phyloP scores from a whole-genome alignment of 2,113 vertebrate species.

The Channa maculata region DNA sequence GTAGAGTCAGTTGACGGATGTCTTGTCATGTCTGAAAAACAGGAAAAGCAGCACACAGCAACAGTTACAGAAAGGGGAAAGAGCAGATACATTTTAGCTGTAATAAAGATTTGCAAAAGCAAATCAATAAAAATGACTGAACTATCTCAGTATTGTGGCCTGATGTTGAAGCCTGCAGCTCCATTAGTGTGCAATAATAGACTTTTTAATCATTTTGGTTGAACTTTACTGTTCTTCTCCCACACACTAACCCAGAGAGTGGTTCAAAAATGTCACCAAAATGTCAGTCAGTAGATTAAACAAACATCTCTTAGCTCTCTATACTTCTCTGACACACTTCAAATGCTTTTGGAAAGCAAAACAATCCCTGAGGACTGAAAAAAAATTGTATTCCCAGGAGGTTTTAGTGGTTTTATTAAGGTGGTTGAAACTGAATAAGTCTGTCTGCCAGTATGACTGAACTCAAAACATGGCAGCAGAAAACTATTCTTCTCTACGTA shows the following conservation, averaged over 20 bases:
- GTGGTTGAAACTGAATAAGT: not conserved
- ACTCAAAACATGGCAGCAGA: slow-evolving; percentile 3
- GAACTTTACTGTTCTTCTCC: slow-evolving; percentile 22
- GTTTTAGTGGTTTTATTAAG: not conserved
- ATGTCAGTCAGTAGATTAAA: slow-evolving; percentile 31
- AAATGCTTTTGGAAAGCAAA: slow-evolving; percentile 27
- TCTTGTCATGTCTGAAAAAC: slow-evolving; percentile 81
- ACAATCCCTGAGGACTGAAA: not conserved
- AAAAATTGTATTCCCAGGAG: not conserved
- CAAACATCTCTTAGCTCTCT: slow-evolving; percentile 3
- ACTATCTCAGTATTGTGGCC: not conserved
- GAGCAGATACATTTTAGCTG: no score
- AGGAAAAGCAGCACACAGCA: slow-evolving; percentile 17
- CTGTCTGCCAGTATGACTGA: not conserved
- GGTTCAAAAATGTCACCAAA: slow-evolving; percentile 33
- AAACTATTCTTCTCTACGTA: not conserved
- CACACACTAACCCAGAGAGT: slow-evolving; percentile 7
- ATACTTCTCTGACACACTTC: slow-evolving; percentile 2
- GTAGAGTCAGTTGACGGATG: slow-evolving; percentile 83
- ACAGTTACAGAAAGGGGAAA: slow-evolving; percentile 1
- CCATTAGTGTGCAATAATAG: slow-evolving; percentile 13
- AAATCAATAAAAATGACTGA: not conserved
- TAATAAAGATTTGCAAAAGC: not conserved
- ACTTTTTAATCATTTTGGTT: slow-evolving; percentile 7
- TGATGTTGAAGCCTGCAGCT: not conserved